phyloP scores from a whole-genome alignment of 2,888 invertebrate species.

The Scrobipalpa costella region DNA sequence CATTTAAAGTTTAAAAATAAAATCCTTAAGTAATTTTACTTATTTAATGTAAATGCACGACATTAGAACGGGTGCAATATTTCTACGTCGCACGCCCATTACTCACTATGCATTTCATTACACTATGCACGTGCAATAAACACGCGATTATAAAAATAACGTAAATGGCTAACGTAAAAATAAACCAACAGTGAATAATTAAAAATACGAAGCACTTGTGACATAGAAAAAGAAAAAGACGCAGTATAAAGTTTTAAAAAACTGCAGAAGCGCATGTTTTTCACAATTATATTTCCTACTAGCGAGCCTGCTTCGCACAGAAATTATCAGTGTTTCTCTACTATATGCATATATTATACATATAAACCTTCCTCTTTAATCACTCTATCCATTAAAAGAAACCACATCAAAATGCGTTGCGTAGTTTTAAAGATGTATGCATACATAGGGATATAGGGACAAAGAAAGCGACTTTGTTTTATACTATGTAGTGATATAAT shows the following conservation, averaged over 20 bases:
- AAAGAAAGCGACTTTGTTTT: background rate
- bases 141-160: slow-evolving; percentile 16
- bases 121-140: background rate
- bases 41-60: slow-evolving; percentile 3
- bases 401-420: too few species aligned
- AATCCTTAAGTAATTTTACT: background rate
- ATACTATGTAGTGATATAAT: too few species aligned
- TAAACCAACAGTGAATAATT: background rate
- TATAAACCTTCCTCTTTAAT: too few species aligned
- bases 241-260: background rate
- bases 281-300: too few species aligned
- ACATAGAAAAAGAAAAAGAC: background rate
- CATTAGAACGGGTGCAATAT: background rate
- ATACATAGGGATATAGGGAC: too few species aligned
- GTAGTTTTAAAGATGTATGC: too few species aligned
- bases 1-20: background rate
- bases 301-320: too few species aligned
- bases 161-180: slow-evolving; percentile 1
- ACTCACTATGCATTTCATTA: slow-evolving; percentile 17
- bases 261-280: background rate
- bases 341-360: too few species aligned
- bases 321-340: too few species aligned
- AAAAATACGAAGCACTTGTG: background rate
- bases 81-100: slow-evolving; percentile 16
- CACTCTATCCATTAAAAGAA: too few species aligned